Percentiles rank a stretch among this genome's conserved stretches.
phyloP scores from a whole-genome alignment of 2,113 vertebrate genomes.

The Nannospalax galili region DNA sequence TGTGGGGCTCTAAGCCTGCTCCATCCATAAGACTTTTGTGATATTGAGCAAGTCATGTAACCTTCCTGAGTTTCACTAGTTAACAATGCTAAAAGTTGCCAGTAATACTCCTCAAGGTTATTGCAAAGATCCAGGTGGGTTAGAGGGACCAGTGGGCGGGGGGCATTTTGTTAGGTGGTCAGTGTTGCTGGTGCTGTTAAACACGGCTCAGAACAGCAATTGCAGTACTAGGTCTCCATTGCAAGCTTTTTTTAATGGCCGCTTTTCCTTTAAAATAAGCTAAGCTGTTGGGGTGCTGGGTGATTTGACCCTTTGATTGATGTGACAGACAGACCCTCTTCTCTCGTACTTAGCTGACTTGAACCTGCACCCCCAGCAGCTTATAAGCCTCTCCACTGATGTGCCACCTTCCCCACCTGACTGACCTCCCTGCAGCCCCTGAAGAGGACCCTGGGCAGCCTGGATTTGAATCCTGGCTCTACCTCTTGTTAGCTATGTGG shows the following conservation, averaged over 20 bases:
- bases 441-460: not conserved
- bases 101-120: not conserved
- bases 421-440: not conserved
- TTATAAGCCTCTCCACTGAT: not conserved
- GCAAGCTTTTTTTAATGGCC: not conserved
- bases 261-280: not conserved
- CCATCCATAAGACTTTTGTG: not conserved
- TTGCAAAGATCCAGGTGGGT: not conserved
- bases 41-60: not conserved
- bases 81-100: not conserved
- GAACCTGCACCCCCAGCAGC: not conserved
- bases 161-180: not conserved
- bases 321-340: not conserved
- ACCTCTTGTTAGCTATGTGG: not conserved
- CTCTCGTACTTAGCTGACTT: not conserved
- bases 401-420: accelerated
- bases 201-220: not conserved
- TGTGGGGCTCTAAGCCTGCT: not conserved
- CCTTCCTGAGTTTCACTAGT: not conserved
- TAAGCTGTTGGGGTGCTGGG: not conserved
- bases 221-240: too few relatives aligned
- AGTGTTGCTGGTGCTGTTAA: too few relatives aligned
- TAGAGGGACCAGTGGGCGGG: not conserved
- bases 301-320: not conserved
- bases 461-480: not conserved